These are phyloP conservation scores for Macroramphosus scolopax DNA, from an alignment of 2,797 vertebrate genomes.

Conservation along the genomic window DNA sequence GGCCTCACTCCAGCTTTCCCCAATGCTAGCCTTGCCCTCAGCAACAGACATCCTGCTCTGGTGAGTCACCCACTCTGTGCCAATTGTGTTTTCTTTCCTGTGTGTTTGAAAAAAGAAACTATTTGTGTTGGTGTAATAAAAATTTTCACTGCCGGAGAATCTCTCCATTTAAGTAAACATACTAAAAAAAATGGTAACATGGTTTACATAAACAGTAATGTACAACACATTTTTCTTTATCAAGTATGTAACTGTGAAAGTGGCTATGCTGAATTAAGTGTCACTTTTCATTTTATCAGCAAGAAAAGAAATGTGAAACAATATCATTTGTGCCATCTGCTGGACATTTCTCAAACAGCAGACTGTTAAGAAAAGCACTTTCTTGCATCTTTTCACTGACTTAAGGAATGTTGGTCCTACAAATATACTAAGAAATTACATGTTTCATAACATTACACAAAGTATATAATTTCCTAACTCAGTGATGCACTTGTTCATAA, in stretches of 20 bases:
- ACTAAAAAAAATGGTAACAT: too few relatives aligned
- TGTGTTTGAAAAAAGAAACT: background rate
- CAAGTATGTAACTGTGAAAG: too few relatives aligned
- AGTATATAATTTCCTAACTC: too few relatives aligned
- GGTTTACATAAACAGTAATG: too few relatives aligned
- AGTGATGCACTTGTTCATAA: background rate
- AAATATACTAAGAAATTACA: too few relatives aligned
- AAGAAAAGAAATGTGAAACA: constrained; percentile 6
- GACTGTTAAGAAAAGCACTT: background rate
- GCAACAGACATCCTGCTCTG: constrained; percentile 86
- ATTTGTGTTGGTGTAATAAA: too few relatives aligned
- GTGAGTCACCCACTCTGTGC: constrained; percentile 72
- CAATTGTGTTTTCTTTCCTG: constrained; percentile 2
- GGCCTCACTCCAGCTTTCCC: constrained; percentile 85
- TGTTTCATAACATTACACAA: too few relatives aligned
- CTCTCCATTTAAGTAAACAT: too few relatives aligned
- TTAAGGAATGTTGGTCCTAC: background rate
- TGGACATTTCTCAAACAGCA: constrained; percentile 27
- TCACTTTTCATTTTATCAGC: background rate
- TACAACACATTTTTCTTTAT: too few relatives aligned
- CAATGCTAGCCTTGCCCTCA: constrained; percentile 82
- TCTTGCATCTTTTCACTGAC: background rate
- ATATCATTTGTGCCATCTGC: constrained; percentile 38
- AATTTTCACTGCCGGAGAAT: too few relatives aligned
- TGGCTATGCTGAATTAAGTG: too few relatives aligned